Evolutionary conservation across 92 coral and sea anemone species (phyloP).

Genomic region (Porites evermanni): DNA sequence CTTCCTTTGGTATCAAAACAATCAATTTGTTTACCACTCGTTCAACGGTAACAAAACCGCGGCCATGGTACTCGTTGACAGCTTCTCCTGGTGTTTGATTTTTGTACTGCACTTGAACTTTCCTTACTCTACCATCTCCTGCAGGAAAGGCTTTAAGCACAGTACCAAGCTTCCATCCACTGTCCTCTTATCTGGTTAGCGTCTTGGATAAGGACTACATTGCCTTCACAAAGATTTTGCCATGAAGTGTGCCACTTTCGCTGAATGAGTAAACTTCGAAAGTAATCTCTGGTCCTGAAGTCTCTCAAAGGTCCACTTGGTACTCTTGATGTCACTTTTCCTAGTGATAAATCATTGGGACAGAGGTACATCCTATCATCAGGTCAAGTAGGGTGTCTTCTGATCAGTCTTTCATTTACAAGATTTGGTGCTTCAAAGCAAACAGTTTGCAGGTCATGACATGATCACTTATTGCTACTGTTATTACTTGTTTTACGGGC

Average conservation of each 20-base stretch:
- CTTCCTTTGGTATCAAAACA: constrained; percentile 28
- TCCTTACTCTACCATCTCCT: constrained; percentile 51
- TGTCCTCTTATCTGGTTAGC: constrained; percentile 70
- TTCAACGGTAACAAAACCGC: constrained; percentile 49
- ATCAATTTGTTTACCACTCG: constrained; percentile 59
- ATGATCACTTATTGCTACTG: constrained; percentile 46
- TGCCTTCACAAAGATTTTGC: constrained; percentile 51
- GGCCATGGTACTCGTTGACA: constrained; percentile 34
- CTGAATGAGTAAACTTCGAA: constrained; percentile 43
- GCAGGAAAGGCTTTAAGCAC: constrained; percentile 60
- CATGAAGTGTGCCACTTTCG: constrained; percentile 67
- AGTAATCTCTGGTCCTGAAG: constrained; percentile 45
- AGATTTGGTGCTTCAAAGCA: constrained; percentile 61
- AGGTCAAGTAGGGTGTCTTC: constrained; percentile 47
- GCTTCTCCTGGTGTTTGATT: constrained; percentile 34
- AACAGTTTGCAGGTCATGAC: constrained; percentile 50
- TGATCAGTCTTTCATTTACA: constrained; percentile 66
- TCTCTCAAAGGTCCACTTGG: constrained; percentile 67
- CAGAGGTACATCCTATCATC: constrained; percentile 51
- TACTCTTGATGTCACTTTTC: constrained; percentile 48
- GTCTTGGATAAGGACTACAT: constrained; percentile 70
- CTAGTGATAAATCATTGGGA: constrained; percentile 46
- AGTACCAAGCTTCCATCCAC: constrained; percentile 72
- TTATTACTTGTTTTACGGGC: constrained; percentile 47
- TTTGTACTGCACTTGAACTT: constrained; percentile 48